Base-by-base conservation (phyloP, 2,797 vertebrate genomes). In the Pampus argenteus region DNA sequence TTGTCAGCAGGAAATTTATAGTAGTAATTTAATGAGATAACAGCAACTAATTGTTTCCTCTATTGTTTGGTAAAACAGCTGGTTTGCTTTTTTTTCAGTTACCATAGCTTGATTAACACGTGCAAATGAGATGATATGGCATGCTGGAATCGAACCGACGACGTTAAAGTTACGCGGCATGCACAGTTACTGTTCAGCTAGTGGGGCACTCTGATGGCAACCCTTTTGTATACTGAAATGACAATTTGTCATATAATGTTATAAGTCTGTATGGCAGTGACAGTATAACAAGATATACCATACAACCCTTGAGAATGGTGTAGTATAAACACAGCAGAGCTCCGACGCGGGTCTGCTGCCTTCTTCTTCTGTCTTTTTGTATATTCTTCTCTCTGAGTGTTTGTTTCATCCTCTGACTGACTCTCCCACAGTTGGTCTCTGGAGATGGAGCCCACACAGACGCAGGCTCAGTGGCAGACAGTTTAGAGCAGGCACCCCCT, bases 341-440 rank as follows among this genome's bases (percentile, higher is more conserved):
- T 72, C 42, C 73, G 47, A 44, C n/a, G 7, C 69, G 47, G 56
- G 22, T 61, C 50, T 66, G 20, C 47, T 72, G 52, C 67, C 60
- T 58, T 66, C 13, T 77, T 63, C 9, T 26, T 69, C 18, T 22
- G 25, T 72, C 60, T 64, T 47, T 60, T 20, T 42, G 20, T 71
- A 28, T 63, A 22, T 67, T 52, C 44, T 36, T 71, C 23, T 15
- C 31, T 68, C 13, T 54, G 18, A 40, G 9, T 77, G 36, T 76
- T 58, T 77, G 23, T 65, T 58, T 78, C 48, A 26, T 71, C 34
- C 40, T 45, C 47, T 82, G 44, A 59, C 65, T 82, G 67, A 63
- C 65, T 82, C 8, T 79, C 28, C 77, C 55, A 57, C 72, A 98
- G 97, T 76, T 98, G 81, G 97, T 97, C 63, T 98, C 97, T 3